Evolutionary conservation across 2,888 invertebrate genomes (phyloP).

Genomic region (Amblyjoppa proteus): DNA sequence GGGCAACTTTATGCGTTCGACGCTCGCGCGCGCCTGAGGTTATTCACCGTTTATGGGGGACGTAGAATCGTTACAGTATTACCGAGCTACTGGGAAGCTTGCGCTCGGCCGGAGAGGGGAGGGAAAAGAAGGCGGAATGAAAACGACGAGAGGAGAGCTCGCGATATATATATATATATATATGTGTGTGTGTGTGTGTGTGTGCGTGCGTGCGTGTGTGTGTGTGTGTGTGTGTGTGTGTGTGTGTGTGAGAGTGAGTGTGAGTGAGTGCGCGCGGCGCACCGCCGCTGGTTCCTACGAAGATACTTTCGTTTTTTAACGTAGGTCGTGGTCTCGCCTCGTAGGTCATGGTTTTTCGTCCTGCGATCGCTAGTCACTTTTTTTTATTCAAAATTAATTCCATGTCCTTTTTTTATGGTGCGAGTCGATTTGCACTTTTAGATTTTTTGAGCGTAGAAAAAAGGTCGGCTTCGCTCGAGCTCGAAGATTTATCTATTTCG

Average conservation of each 20-base stretch:
- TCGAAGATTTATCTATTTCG: not conserved
- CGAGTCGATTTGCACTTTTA: not conserved
- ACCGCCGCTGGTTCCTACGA: conserved; percentile 59
- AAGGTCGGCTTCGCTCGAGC: not conserved
- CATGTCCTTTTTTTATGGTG: not conserved
- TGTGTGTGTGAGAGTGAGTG: no score
- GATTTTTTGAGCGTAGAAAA: not conserved
- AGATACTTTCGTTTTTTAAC: conserved; percentile 70
- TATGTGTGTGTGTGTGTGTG: conserved; percentile 9
- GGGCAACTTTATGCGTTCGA: conserved; percentile 35
- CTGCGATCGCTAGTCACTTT: conserved; percentile 17
- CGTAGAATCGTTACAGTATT: conserved; percentile 48
- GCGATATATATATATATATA: no score
- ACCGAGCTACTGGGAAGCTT: conserved; percentile 13
- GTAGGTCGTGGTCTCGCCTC: conserved; percentile 67
- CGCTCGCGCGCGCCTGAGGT: conserved; percentile 34
- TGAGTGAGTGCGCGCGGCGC: no score
- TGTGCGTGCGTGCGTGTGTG: conserved; percentile 39
- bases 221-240: conserved; percentile 2
- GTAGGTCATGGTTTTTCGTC: conserved; percentile 66
- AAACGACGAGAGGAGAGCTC: conserved; percentile 38
- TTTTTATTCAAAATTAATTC: not conserved
- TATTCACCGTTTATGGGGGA: conserved; percentile 56
- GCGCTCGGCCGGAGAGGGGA: conserved; percentile 11
- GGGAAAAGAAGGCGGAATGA: conserved; percentile 32